Evolutionary conservation across 2,113 vertebrate species (phyloP).

Genomic region (Mobula hypostoma): DNA sequence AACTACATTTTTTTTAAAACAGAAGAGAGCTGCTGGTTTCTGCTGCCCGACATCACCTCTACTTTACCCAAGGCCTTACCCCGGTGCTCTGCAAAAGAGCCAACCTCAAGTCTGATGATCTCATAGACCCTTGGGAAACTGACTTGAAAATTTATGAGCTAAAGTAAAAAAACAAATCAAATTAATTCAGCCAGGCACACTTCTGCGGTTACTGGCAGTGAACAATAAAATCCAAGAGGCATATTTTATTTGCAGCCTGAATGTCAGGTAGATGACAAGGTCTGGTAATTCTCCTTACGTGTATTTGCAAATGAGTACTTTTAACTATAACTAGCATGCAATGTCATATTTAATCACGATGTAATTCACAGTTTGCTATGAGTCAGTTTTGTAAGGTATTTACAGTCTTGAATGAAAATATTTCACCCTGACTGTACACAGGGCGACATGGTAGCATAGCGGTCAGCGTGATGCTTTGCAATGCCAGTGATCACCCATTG

Average conservation of each 20-base stretch:
- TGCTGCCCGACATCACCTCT: background rate
- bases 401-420: background rate
- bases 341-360: background rate
- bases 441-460: too few species aligned
- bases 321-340: background rate
- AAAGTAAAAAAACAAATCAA: background rate
- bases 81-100: background rate
- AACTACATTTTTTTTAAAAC: too few species aligned
- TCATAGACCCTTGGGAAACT: background rate
- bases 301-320: background rate
- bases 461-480: too few species aligned
- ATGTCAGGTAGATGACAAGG: slow-evolving; percentile 21
- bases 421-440: background rate
- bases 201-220: background rate
- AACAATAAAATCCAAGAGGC: background rate
- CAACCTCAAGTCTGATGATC: background rate
- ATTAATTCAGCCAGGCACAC: slow-evolving; percentile 19
- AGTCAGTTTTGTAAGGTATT: background rate
- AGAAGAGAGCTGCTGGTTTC: background rate
- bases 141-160: background rate
- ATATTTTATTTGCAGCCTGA: background rate
- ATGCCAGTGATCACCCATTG: too few species aligned
- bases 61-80: background rate
- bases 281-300: background rate
- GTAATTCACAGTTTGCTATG: background rate